phyloP scores from a whole-genome alignment of 1,140 invertebrate genomes.

The Lanistes nyassanus region DNA sequence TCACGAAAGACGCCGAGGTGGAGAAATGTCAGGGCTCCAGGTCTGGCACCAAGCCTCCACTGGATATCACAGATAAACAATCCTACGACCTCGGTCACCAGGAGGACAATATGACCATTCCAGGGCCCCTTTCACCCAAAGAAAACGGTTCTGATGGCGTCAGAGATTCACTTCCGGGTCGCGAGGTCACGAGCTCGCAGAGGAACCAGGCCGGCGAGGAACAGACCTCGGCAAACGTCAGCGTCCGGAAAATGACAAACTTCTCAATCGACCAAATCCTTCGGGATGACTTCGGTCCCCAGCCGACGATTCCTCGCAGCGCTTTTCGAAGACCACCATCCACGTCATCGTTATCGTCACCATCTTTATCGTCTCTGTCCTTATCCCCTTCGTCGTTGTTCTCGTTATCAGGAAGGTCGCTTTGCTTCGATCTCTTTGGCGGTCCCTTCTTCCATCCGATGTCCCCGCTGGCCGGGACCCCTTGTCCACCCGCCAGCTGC shows the following conservation, averaged over 20 bases:
- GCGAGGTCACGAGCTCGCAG: background rate
- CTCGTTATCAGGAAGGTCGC: too few relatives aligned
- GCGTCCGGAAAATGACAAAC: slow-evolving; percentile 32
- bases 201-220: too few relatives aligned
- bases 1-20: too few relatives aligned
- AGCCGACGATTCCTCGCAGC: background rate
- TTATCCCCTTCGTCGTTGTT: background rate
- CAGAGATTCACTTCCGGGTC: background rate
- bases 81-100: background rate
- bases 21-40: too few relatives aligned
- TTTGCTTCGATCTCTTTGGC: too few relatives aligned
- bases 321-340: background rate
- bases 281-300: slow-evolving; percentile 44
- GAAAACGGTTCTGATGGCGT: background rate
- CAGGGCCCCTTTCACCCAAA: background rate
- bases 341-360: background rate
- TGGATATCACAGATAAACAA: background rate
- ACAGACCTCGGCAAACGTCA: background rate
- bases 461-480: too few relatives aligned
- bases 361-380: background rate
- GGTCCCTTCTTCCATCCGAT: too few relatives aligned
- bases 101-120: background rate
- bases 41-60: too few relatives aligned
- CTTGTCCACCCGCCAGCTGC: too few relatives aligned
- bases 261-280: slow-evolving; percentile 50